Percentiles rank a stretch among this genome's conserved stretches.
phyloP scores from a whole-genome alignment of 2,113 vertebrate species.

The Emberiza fucata region DNA sequence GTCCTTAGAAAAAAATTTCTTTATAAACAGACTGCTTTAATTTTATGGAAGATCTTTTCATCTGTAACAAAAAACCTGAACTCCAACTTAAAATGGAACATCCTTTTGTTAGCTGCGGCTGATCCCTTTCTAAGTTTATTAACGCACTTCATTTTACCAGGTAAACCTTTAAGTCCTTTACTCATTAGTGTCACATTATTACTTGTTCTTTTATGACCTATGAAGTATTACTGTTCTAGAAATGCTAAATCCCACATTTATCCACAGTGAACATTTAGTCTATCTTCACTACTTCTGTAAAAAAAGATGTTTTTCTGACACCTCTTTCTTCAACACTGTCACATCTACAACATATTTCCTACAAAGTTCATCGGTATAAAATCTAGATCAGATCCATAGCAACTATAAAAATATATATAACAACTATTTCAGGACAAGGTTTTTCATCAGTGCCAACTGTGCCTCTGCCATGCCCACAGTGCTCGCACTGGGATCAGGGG shows the following conservation, averaged over 20 bases:
- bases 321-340: not conserved
- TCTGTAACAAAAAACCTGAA: not conserved
- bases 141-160: constrained; percentile 25
- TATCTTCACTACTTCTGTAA: not conserved
- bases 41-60: not conserved
- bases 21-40: not conserved
- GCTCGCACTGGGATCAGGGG: not conserved
- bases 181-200: not conserved
- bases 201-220: not conserved
- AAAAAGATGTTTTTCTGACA: not conserved
- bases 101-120: not conserved
- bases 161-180: constrained; percentile 42
- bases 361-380: constrained; percentile 43
- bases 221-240: not conserved
- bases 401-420: constrained; percentile 54
- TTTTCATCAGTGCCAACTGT: not conserved
- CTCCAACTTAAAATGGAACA: not conserved
- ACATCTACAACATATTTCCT: not conserved
- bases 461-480: not conserved
- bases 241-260: not conserved
- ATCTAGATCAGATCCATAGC: constrained; percentile 42
- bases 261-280: constrained; percentile 9
- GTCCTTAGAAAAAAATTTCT: not conserved
- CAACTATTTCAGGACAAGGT: constrained; percentile 27
- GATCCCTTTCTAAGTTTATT: not conserved